Conservation (phyloP, 2,888 invertebrate species). For the Eudasyphora cyanicolor region DNA sequence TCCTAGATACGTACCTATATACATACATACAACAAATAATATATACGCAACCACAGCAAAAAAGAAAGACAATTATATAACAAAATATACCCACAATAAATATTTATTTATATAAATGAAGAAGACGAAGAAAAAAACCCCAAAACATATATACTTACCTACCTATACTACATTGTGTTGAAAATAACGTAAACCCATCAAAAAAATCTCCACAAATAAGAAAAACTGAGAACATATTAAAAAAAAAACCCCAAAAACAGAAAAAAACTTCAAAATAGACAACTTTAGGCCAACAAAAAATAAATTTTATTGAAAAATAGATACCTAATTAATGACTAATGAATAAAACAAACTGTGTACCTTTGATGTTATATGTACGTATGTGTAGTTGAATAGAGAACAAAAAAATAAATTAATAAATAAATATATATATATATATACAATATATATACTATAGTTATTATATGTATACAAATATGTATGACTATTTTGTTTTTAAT, state of each 20-base stretch:
- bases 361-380: slow-evolving; percentile 63
- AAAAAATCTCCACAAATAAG: background rate
- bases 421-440: slow-evolving; percentile 19
- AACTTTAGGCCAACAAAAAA: slow-evolving; percentile 24
- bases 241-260: background rate
- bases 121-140: too few relatives aligned
- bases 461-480: background rate
- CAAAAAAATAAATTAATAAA: slow-evolving; percentile 32
- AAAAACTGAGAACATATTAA: background rate
- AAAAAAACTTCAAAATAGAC: background rate
- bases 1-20: slow-evolving; percentile 59
- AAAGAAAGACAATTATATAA: background rate
- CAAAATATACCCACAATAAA: slow-evolving; percentile 2
- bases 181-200: background rate
- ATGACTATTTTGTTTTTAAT: background rate
- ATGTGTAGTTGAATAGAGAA: slow-evolving; percentile 55
- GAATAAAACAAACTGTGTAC: slow-evolving; percentile 55
- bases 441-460: background rate
- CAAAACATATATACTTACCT: slow-evolving; percentile 39
- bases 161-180: slow-evolving; percentile 25
- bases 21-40: slow-evolving; percentile 23
- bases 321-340: slow-evolving; percentile 29
- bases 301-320: background rate
- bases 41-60: slow-evolving; percentile 4
- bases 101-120: slow-evolving; percentile 25